These are phyloP conservation scores for Aeoliscus strigatus DNA, from an alignment of 2,797 vertebrate species.

Conservation along the genomic window DNA sequence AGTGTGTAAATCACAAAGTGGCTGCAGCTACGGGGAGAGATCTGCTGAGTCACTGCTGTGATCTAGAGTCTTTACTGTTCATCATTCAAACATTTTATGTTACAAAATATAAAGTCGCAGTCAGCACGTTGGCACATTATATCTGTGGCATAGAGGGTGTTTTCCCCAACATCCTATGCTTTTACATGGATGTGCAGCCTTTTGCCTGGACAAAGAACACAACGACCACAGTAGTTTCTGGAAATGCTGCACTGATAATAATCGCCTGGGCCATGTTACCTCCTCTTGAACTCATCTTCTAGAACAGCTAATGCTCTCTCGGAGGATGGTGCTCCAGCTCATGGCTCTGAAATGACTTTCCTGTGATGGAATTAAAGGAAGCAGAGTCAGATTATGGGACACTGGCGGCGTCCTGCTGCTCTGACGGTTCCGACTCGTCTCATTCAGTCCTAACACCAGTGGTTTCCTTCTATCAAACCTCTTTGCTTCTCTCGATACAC, in stretches of 20 bases:
- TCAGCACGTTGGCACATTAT: no score
- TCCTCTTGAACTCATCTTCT: not conserved
- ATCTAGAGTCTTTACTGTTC: not conserved
- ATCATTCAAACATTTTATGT: not conserved
- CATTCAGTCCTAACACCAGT: no score
- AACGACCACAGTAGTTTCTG: no score
- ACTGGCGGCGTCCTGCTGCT: not conserved
- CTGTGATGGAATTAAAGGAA: not conserved
- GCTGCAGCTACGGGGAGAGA: slow-evolving; percentile 3
- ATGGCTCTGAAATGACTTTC: not conserved
- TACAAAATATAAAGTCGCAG: no score
- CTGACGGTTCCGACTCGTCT: not conserved
- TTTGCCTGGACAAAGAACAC: not conserved
- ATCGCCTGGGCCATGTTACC: no score
- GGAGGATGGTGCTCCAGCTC: no score
- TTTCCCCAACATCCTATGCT: no score
- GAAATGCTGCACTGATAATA: not conserved
- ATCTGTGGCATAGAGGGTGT: no score
- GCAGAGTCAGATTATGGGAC: not conserved
- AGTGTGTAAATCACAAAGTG: slow-evolving; percentile 54
- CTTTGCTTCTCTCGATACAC: not conserved
- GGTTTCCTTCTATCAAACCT: not conserved
- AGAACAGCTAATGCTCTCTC: no score
- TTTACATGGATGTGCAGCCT: not conserved
- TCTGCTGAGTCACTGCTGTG: not conserved